Evolutionary conservation across 2,797 vertebrate species (phyloP).

Genomic region (Gallirallus australis): DNA sequence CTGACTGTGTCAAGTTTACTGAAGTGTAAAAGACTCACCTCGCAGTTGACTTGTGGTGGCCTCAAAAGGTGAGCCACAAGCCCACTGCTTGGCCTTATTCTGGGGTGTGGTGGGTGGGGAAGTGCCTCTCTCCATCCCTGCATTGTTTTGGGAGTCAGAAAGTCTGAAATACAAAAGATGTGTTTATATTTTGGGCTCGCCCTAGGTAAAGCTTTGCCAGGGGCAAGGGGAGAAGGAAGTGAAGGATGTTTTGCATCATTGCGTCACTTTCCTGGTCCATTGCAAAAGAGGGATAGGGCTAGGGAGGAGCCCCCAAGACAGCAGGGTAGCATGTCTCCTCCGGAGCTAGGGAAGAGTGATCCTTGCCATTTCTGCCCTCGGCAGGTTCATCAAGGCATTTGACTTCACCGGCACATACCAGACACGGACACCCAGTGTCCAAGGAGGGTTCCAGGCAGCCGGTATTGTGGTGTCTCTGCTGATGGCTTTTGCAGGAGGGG

Average conservation of each 20-base stretch:
- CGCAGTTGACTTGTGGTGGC: not conserved
- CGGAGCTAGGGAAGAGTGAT: not conserved
- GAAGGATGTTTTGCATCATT: not conserved
- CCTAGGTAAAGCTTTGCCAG: not conserved
- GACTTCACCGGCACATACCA: slow-evolving; percentile 69
- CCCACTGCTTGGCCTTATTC: not conserved
- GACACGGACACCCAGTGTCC: slow-evolving; percentile 64
- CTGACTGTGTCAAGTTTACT: not conserved
- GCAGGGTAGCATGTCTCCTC: not conserved
- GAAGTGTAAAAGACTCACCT: not conserved
- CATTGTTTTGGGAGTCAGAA: not conserved
- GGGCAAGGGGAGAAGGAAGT: not conserved
- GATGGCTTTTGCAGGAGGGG: slow-evolving; percentile 90
- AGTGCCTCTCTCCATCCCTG: not conserved
- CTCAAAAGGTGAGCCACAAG: not conserved
- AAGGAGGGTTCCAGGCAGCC: slow-evolving; percentile 91
- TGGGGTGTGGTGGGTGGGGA: not conserved
- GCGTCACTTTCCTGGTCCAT: fast-evolving
- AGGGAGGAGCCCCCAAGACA: not conserved
- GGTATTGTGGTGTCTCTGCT: slow-evolving; percentile 88
- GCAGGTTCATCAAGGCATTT: slow-evolving; percentile 83
- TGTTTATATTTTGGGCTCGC: not conserved
- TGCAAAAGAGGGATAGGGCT: not conserved
- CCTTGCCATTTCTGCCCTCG: not conserved
- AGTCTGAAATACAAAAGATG: not conserved